A percentile compares a stretch with the other conserved stretches of the same genome.
These are phyloP conservation scores for Tortricodes alternella DNA, from an alignment of 2,888 invertebrate species.

Conservation along the genomic window DNA sequence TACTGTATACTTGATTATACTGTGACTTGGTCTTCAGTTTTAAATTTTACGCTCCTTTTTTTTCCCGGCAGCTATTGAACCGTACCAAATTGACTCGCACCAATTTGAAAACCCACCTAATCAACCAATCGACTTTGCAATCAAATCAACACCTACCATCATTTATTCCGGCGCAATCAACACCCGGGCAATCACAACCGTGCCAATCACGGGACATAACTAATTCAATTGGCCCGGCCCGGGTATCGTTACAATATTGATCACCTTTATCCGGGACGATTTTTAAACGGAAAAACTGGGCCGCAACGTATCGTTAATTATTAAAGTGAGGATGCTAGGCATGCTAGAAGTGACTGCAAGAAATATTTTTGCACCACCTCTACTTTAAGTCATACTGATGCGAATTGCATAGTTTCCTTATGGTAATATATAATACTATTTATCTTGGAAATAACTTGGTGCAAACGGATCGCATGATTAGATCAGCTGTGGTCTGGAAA, in stretches of 20 bases:
- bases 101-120: conserved; percentile 1
- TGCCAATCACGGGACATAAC: conserved; percentile 53
- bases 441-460: too few relatives aligned
- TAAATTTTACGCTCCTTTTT: too few relatives aligned
- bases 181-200: conserved; percentile 17
- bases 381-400: too few relatives aligned
- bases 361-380: too few relatives aligned
- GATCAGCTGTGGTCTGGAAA: too few relatives aligned
- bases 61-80: too few relatives aligned
- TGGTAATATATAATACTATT: too few relatives aligned
- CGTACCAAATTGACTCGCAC: background rate
- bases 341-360: conserved; percentile 37
- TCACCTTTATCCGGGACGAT: conserved; percentile 59
- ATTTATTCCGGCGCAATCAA: conserved; percentile 24
- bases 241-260: conserved; percentile 63
- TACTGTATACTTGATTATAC: too few relatives aligned
- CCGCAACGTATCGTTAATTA: conserved; percentile 62
- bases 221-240: conserved; percentile 52
- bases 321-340: conserved; percentile 47
- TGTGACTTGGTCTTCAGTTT: too few relatives aligned
- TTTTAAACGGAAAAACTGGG: conserved; percentile 50
- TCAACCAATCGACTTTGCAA: conserved; percentile 17
- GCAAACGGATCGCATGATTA: too few relatives aligned
- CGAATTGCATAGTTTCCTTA: too few relatives aligned
- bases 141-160: conserved; percentile 30